Percentiles rank a stretch among this genome's conserved stretches.
Conservation (phyloP, 2,888 invertebrate species). For the Brenthis hecate region DNA sequence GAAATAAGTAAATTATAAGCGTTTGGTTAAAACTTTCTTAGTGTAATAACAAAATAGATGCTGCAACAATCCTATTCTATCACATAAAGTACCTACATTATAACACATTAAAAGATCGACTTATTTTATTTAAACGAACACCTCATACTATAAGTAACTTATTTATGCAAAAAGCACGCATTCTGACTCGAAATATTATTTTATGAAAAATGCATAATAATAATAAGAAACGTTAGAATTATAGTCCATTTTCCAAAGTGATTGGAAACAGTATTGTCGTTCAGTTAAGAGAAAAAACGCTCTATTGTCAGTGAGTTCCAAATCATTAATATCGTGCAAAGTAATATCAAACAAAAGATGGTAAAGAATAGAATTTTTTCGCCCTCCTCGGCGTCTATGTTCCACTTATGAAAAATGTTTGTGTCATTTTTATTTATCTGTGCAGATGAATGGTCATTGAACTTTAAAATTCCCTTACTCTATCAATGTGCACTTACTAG, state of each 20-base stretch:
- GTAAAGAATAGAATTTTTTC: conserved; percentile 45
- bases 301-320: conserved; percentile 53
- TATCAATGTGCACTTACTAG: conserved; percentile 6
- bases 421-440: conserved; percentile 38
- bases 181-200: conserved; percentile 4
- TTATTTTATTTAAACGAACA: too few species aligned
- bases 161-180: neutral
- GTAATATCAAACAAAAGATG: conserved; percentile 47
- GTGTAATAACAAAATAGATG: too few species aligned
- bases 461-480: conserved; percentile 6
- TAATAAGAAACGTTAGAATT: conserved; percentile 26
- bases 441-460: conserved; percentile 30
- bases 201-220: conserved; percentile 13
- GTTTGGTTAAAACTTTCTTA: too few species aligned
- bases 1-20: too few species aligned
- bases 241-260: conserved; percentile 35
- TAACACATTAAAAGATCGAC: too few species aligned
- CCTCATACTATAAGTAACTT: neutral
- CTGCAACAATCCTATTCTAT: too few species aligned
- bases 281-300: conserved; percentile 56
- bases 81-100: too few species aligned
- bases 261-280: conserved; percentile 45
- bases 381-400: conserved; percentile 34
- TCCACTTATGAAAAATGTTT: conserved; percentile 39
- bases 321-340: conserved; percentile 59